Conservation (phyloP, 2,797 vertebrate genomes). For the Enteromius viviparus region DNA sequence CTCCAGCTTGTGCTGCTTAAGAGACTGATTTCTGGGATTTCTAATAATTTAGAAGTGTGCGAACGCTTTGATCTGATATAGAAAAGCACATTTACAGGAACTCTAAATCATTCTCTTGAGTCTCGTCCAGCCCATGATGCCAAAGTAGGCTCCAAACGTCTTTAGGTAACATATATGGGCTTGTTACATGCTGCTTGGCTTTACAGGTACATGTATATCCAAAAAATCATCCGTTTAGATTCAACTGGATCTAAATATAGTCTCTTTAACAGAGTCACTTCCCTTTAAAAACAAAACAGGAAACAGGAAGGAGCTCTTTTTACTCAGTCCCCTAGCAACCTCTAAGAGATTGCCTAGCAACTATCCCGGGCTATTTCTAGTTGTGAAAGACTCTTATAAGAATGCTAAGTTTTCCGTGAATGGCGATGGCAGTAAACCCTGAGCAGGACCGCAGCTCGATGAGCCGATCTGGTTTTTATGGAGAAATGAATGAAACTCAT, state of each 20-base stretch:
- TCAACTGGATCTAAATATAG: too few relatives aligned
- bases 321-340: neutral
- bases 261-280: too few relatives aligned
- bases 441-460: neutral
- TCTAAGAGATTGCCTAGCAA: neutral
- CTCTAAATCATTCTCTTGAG: slow-evolving; percentile 15
- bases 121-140: neutral
- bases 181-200: neutral
- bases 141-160: neutral
- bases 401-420: slow-evolving; percentile 1
- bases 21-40: slow-evolving; percentile 3
- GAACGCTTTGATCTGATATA: slow-evolving; percentile 25
- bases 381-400: neutral
- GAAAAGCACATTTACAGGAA: slow-evolving; percentile 1
- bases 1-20: neutral
- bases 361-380: neutral
- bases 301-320: neutral
- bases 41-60: slow-evolving; percentile 1
- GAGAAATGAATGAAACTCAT: slow-evolving; percentile 39
- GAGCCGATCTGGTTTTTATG: slow-evolving; percentile 54
- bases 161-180: neutral
- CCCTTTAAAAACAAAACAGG: neutral
- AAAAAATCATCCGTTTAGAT: neutral
- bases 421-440: neutral
- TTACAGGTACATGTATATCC: neutral